A percentile compares a stretch with the other conserved stretches of the same genome.
Evolutionary conservation across 2,113 vertebrate species (phyloP).

Genomic region (Mastomys coucha): DNA sequence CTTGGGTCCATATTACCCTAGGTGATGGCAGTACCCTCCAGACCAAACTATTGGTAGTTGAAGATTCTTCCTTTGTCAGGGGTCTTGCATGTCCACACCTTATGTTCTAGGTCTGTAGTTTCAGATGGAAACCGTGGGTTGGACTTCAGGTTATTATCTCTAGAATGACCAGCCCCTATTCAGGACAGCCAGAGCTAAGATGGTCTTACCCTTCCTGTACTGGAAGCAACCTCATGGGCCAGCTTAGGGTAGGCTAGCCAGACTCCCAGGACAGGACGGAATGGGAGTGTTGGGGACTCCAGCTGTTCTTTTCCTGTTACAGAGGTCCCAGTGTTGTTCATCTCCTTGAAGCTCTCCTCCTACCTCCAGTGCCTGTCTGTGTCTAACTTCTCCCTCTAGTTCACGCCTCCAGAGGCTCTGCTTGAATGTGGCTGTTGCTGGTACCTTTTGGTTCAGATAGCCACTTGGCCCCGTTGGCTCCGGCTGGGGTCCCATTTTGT

Average conservation of each 20-base stretch:
- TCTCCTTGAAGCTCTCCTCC: not conserved
- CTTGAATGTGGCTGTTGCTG: not conserved
- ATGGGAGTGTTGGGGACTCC: not conserved
- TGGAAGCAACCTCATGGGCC: not conserved
- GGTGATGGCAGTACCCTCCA: constrained; percentile 93
- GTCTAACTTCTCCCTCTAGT: not conserved
- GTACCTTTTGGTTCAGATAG: not conserved
- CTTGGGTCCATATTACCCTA: constrained; percentile 95
- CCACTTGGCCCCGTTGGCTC: not conserved
- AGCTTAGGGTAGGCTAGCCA: not conserved
- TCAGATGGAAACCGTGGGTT: constrained; percentile 66
- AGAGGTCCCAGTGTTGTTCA: not conserved
- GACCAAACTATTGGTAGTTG: constrained; percentile 95
- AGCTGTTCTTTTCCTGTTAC: not conserved
- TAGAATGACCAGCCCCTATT: not conserved
- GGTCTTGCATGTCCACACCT: constrained; percentile 57
- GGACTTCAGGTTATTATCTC: constrained; percentile 27
- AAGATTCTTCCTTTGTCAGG: constrained; percentile 81
- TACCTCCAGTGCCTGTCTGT: not conserved
- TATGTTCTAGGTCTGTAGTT: constrained; percentile 63
- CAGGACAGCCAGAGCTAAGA: not conserved
- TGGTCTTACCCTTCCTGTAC: not conserved
- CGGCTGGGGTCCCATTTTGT: not conserved
- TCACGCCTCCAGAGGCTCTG: not conserved
- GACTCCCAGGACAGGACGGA: not conserved